phyloP scores from a whole-genome alignment of 2,113 vertebrate species.

The Coryphaenoides rupestris region DNA sequence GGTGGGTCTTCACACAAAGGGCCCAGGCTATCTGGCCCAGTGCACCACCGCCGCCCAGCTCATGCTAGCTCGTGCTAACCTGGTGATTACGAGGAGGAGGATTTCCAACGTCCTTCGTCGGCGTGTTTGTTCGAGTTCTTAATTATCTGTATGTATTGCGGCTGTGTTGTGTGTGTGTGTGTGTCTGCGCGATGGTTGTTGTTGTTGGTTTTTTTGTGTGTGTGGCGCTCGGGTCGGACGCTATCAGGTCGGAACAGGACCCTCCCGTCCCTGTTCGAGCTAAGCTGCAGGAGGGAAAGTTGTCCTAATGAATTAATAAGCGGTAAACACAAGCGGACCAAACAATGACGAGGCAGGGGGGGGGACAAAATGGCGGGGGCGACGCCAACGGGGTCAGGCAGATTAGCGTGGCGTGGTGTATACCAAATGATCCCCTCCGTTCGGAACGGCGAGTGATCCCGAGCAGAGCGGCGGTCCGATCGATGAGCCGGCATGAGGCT shows the following conservation, averaged over 20 bases:
- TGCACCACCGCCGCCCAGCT: conserved; percentile 54
- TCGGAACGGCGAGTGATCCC: conserved; percentile 60
- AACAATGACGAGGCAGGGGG: conserved; percentile 69
- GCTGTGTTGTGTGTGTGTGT: conserved; percentile 37
- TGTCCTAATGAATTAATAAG: conserved; percentile 67
- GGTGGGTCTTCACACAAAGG: conserved; percentile 17
- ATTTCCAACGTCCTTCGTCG: conserved; percentile 46
- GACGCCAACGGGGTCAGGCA: conserved; percentile 63
- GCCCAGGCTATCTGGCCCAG: conserved; percentile 54
- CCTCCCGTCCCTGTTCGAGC: conserved; percentile 53
- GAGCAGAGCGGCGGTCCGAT: conserved; percentile 63
- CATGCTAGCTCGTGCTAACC: conserved; percentile 65
- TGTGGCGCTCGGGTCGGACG: conserved; percentile 23
- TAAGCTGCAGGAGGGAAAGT: conserved; percentile 61
- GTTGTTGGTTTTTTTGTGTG: no score
- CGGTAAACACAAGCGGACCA: conserved; percentile 58
- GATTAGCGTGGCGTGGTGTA: conserved; percentile 61
- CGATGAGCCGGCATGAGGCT: conserved; percentile 52
- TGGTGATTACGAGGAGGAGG: conserved; percentile 54
- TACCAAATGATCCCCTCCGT: conserved; percentile 53
- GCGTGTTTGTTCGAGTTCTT: conserved; percentile 68
- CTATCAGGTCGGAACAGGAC: conserved; percentile 60
- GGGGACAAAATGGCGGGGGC: conserved; percentile 53
- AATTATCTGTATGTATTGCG: conserved; percentile 68
- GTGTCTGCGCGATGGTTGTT: no score